These are phyloP conservation scores for Pyrrhosoma nymphula DNA, from an alignment of 2,888 invertebrate genomes.

Conservation along the genomic window DNA sequence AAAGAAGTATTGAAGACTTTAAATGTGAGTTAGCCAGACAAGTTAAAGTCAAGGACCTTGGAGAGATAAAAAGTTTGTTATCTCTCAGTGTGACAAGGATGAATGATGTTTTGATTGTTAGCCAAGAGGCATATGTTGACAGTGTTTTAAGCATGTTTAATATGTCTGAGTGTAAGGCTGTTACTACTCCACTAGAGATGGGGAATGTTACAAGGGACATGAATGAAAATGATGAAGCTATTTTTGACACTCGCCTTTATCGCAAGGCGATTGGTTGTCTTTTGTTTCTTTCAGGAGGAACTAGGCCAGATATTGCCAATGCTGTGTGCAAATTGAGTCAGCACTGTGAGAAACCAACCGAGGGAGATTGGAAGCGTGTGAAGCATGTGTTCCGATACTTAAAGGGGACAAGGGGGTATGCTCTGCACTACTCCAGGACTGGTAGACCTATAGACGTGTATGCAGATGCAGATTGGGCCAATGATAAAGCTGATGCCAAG, in stretches of 20 bases:
- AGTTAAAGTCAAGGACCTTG: not conserved
- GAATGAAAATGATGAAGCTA: not conserved
- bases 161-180: constrained; percentile 18
- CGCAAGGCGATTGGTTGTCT: constrained; percentile 9
- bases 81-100: constrained; percentile 9
- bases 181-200: not conserved
- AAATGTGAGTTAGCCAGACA: not conserved
- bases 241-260: not conserved
- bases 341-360: not conserved
- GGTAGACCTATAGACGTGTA: not conserved
- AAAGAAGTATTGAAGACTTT: constrained; percentile 10
- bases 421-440: constrained; percentile 2
- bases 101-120: constrained; percentile 4
- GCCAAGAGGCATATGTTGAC: constrained; percentile 11
- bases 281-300: constrained; percentile 23
- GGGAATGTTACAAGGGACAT: not conserved
- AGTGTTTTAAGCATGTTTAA: constrained; percentile 1
- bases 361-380: not conserved
- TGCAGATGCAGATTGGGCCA: constrained; percentile 34
- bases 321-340: constrained; percentile 33
- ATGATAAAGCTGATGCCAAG: constrained; percentile 25
- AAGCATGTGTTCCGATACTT: constrained; percentile 34
- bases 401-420: not conserved
- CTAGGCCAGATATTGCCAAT: constrained; percentile 22
- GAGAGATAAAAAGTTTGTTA: not conserved